Conservation (phyloP, 2,797 vertebrate genomes). For the Echeneis naucrates region DNA sequence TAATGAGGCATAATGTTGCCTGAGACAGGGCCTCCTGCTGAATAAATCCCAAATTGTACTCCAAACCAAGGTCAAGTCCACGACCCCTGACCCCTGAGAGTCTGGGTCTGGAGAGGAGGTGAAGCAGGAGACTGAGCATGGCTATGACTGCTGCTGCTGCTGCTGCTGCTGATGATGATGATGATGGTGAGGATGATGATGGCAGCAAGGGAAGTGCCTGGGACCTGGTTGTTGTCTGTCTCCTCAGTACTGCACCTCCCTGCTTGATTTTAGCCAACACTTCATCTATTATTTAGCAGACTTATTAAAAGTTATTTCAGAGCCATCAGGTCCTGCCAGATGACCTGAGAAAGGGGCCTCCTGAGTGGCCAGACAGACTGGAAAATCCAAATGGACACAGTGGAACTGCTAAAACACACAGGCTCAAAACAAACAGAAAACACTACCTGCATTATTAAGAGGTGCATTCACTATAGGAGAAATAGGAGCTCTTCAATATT, state of each 20-base stretch:
- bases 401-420: slow-evolving; percentile 81
- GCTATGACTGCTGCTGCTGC: slow-evolving; percentile 49
- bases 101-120: slow-evolving; percentile 79
- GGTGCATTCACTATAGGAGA: slow-evolving; percentile 74
- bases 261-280: slow-evolving; percentile 82
- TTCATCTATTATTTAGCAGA: slow-evolving; percentile 87
- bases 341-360: slow-evolving; percentile 84
- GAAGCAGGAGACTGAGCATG: slow-evolving; percentile 64
- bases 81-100: slow-evolving; percentile 82
- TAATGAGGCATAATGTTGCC: slow-evolving; percentile 81
- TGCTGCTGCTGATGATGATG: slow-evolving; percentile 48
- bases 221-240: slow-evolving; percentile 77
- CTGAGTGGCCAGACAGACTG: slow-evolving; percentile 81
- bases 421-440: slow-evolving; percentile 85
- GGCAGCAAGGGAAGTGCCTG: slow-evolving; percentile 61
- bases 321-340: slow-evolving; percentile 85
- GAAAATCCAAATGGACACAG: slow-evolving; percentile 83
- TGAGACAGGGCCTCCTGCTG: slow-evolving; percentile 74
- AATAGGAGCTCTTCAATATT: slow-evolving; percentile 85
- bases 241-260: slow-evolving; percentile 75
- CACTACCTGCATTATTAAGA: slow-evolving; percentile 83
- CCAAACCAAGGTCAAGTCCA: slow-evolving; percentile 87
- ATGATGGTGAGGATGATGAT: slow-evolving; percentile 40
- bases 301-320: slow-evolving; percentile 91
- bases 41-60: slow-evolving; percentile 85